Evolutionary conservation across 1,140 invertebrate genomes (phyloP).

Genomic region (Pristionchus pacificus): DNA sequence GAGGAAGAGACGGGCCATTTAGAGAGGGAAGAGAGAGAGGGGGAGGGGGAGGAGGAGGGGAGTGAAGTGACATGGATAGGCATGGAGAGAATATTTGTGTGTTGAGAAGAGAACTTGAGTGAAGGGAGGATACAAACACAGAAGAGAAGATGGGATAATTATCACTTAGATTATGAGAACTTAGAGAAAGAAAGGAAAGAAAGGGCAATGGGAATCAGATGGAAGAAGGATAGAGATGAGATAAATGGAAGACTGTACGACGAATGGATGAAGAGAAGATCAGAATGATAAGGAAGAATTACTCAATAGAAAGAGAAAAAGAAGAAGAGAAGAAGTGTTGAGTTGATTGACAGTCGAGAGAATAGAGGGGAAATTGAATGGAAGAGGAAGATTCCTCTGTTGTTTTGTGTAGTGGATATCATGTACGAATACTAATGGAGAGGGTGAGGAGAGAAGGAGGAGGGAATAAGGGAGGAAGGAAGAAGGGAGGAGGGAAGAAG

Average conservation of each 20-base stretch:
- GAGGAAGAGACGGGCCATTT: too few species aligned
- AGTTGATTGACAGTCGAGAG: not conserved
- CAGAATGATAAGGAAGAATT: conserved; percentile 3
- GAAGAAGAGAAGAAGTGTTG: not conserved
- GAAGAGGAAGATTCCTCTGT: not conserved
- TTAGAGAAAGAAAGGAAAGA: not conserved
- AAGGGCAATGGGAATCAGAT: not conserved
- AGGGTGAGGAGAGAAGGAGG: too few species aligned
- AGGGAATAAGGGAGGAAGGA: too few species aligned
- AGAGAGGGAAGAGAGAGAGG: not conserved
- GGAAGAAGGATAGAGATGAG: not conserved
- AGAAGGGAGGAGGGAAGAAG: too few species aligned
- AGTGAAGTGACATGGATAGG: not conserved
- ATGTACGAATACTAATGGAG: too few species aligned
- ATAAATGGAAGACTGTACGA: not conserved
- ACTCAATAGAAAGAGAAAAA: not conserved
- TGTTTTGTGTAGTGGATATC: not conserved
- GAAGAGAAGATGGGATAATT: not conserved
- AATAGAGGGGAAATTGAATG: not conserved
- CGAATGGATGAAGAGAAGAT: not conserved
- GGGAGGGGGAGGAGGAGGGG: not conserved
- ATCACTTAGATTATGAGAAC: not conserved
- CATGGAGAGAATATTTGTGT: not conserved
- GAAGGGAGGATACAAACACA: not conserved
- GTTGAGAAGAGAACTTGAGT: not conserved